Percentiles rank a stretch among this genome's conserved stretches.
Conservation (phyloP, 2,797 vertebrate species). For the Bucorvus abyssinicus region DNA sequence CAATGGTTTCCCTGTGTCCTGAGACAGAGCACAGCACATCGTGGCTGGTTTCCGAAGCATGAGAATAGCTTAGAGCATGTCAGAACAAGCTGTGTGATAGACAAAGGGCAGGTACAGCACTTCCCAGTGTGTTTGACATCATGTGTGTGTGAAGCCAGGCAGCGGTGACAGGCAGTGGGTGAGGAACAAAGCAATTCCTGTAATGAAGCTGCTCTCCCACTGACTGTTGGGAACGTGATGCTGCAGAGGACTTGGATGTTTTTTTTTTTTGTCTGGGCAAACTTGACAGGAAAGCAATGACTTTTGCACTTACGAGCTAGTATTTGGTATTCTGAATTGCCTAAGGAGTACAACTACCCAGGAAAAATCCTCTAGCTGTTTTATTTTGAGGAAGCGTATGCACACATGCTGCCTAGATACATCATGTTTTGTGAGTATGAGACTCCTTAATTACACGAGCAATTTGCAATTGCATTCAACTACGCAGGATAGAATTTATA, state of each 20-base stretch:
- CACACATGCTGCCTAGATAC: neutral
- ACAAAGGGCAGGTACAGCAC: neutral
- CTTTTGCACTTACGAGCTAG: neutral
- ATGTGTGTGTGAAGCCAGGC: rapidly evolving
- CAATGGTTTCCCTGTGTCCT: neutral
- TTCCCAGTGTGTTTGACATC: neutral
- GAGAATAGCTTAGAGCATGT: neutral
- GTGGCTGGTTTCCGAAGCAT: neutral
- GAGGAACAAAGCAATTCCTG: neutral
- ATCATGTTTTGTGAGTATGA: neutral
- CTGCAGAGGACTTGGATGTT: neutral
- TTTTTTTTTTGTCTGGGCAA: neutral
- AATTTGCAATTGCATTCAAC: neutral
- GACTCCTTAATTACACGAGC: neutral
- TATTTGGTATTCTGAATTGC: neutral
- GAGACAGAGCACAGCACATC: too few relatives aligned
- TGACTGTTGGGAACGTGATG: neutral
- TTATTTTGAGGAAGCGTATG: neutral
- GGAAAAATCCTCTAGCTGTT: neutral
- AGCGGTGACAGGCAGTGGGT: neutral
- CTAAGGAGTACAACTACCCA: neutral
- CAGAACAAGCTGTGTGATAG: neutral
- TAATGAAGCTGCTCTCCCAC: neutral
- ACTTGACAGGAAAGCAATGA: neutral
- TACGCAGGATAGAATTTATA: neutral